Percentiles rank a stretch among this genome's conserved stretches.
These are phyloP conservation scores for Chaetorhynchus papuensis DNA, from an alignment of 2,113 vertebrate species.

Conservation along the genomic window DNA sequence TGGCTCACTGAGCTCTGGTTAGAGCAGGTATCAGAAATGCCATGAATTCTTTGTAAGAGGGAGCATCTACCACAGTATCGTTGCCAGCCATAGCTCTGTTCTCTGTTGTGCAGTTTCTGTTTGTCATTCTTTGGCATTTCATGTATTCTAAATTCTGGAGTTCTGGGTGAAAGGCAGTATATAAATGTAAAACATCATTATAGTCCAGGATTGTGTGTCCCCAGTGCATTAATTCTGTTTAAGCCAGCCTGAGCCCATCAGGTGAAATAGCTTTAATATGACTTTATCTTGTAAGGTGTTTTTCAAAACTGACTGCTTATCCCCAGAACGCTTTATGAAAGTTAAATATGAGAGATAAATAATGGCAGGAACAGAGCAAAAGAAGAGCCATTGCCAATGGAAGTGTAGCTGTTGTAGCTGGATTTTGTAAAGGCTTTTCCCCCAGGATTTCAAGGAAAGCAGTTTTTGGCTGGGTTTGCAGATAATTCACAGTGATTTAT, in stretches of 20 bases:
- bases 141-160: background rate
- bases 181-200: conserved; percentile 34
- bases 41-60: background rate
- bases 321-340: background rate
- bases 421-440: background rate
- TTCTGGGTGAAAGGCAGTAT: background rate
- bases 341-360: conserved; percentile 31
- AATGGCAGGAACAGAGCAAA: background rate
- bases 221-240: background rate
- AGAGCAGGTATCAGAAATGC: background rate
- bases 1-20: background rate
- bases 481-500: conserved; percentile 48
- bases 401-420: background rate
- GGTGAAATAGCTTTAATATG: conserved; percentile 33
- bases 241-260: conserved; percentile 26
- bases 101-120: background rate
- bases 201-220: background rate
- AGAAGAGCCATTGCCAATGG: background rate
- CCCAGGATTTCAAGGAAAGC: background rate
- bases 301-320: conserved; percentile 51
- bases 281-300: conserved; percentile 53
- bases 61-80: background rate
- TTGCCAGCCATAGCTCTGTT: background rate
- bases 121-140: background rate
- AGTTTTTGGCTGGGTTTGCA: background rate